Base-by-base conservation (phyloP, 2,113 vertebrate species). In the Albula goreensis region DNA sequence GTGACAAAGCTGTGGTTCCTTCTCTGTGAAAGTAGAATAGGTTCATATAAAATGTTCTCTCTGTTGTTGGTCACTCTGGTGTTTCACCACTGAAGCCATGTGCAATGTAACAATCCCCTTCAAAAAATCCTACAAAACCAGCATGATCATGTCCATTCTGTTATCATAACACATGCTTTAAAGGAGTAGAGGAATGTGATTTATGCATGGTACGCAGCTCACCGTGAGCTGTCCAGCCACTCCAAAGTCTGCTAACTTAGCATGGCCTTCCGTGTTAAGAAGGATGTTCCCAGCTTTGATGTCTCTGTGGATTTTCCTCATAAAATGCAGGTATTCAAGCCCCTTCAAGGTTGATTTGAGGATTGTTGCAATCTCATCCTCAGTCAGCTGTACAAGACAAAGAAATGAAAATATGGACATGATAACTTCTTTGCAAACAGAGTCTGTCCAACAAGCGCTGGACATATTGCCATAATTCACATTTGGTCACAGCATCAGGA, bases 351-450 rank as follows among this genome's bases (percentile, higher is more conserved):
- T 99, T 91, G 97, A 97, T 95, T 97, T 97, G 90, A 97, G 95
- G 93, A 97, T 96, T 83, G 98, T 99, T 87, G 98, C 98, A 85
- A 99, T 99, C 94, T 99, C 98, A 85, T 99, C 98, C 93, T 99
- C 98, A 15, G 97, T 99, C 91, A 99, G 94, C 98, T 99, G 80
- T 90, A 89, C 63, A 90, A 92, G 89, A 91, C 89, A 22, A 10
- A 31, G 9, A 74, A 22, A 74, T 93, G 93, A 90, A 2, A 66
- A 66, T 41, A 66, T 66, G 19, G 15, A 19, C 60, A 66, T 19
- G 2, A 22, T 66, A 19, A 66, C 31, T 41, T 41, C 31, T 41
- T 41, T 41, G 31, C 31, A 41, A 41, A 41, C 31, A 1, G 31
- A 41, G 31, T 41, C 31, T 41, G 31, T 41, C 31, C 17, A 66